phyloP scores from a whole-genome alignment of 2,113 vertebrate species.

The Gymnarchus niloticus region DNA sequence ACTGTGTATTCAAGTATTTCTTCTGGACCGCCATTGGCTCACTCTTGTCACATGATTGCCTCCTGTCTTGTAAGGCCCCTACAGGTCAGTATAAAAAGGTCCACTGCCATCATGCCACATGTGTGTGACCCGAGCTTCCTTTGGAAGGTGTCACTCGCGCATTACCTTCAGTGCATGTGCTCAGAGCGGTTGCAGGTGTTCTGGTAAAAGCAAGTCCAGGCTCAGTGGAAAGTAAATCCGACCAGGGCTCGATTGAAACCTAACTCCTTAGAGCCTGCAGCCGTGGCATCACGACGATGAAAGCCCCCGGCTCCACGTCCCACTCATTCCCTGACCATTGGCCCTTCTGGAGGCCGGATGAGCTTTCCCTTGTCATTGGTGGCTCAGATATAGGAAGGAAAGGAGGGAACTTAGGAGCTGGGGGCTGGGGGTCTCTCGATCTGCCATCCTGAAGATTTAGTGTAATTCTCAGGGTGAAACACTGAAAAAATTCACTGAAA shows the following conservation, averaged over 20 bases:
- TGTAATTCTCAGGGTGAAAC: neutral
- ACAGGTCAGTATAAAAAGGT: neutral
- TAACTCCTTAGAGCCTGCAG: conserved; percentile 32
- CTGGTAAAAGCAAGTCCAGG: neutral
- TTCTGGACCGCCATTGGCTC: neutral
- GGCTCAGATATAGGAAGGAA: neutral
- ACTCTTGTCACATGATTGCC: neutral
- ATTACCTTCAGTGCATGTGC: neutral
- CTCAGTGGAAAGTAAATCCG: conserved; percentile 31
- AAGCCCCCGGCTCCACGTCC: neutral
- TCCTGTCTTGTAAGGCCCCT: neutral
- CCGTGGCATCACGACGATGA: conserved; percentile 21
- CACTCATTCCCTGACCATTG: neutral
- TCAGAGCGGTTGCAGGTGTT: neutral
- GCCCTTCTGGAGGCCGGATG: neutral
- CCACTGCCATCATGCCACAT: neutral
- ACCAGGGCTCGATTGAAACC: conserved; percentile 35
- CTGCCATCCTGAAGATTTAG: neutral
- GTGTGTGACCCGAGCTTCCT: neutral
- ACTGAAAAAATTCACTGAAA: neutral
- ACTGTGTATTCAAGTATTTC: neutral
- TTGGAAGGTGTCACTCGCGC: neutral
- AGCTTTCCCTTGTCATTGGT: neutral
- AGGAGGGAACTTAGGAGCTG: neutral
- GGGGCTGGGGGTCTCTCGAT: neutral